These are phyloP conservation scores for Tortricodes alternella DNA, from an alignment of 2,888 invertebrate genomes.

Conservation along the genomic window DNA sequence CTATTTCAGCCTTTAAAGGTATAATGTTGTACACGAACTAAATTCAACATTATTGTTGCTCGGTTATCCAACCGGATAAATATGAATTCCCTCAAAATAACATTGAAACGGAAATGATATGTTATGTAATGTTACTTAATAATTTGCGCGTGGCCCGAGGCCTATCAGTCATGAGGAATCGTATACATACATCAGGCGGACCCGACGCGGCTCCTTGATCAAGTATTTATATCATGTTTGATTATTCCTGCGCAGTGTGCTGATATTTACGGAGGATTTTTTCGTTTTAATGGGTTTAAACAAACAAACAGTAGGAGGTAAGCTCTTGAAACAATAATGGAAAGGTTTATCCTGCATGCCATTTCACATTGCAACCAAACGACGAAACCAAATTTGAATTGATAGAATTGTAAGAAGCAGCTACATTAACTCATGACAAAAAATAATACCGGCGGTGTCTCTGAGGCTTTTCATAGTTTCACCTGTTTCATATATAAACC, in stretches of 20 bases:
- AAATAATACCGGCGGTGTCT: too few species aligned
- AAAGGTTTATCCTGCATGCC: too few species aligned
- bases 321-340: too few species aligned
- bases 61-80: not conserved
- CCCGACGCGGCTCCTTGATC: not conserved
- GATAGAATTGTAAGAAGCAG: too few species aligned
- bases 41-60: not conserved
- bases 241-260: not conserved
- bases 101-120: constrained; percentile 2
- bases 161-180: constrained; percentile 3
- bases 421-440: too few species aligned
- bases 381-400: too few species aligned
- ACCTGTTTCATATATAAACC: too few species aligned
- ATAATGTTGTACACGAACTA: not conserved
- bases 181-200: constrained; percentile 8
- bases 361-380: too few species aligned
- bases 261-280: not conserved
- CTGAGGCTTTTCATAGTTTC: too few species aligned
- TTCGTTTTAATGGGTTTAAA: not conserved
- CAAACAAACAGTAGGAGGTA: too few species aligned
- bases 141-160: constrained; percentile 12
- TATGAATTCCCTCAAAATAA: not conserved
- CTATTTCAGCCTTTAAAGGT: too few species aligned
- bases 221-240: constrained; percentile 17
- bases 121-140: constrained; percentile 10